A percentile compares a stretch with the other conserved stretches of the same genome.
phyloP scores from a whole-genome alignment of 2,113 vertebrate genomes.

The Mus musculus region DNA sequence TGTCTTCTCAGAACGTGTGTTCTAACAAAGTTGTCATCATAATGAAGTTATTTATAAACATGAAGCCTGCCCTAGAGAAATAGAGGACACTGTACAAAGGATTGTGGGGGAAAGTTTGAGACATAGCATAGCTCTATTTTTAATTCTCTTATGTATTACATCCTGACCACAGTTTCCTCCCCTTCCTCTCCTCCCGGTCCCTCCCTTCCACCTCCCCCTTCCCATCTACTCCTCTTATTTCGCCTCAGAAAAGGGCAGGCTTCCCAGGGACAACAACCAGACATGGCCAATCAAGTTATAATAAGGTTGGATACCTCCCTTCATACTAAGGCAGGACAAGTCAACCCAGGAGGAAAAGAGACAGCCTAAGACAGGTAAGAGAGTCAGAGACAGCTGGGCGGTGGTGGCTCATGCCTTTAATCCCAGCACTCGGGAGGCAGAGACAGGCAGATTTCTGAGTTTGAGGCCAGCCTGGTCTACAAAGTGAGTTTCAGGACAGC shows the following conservation, averaged over 20 bases:
- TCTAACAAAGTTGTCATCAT: slow-evolving; percentile 20
- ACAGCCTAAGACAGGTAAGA: not conserved
- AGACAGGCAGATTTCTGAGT: no score
- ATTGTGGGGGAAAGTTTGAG: slow-evolving; percentile 24
- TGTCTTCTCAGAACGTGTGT: not conserved
- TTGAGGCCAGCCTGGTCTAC: no score
- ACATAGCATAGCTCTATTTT: not conserved
- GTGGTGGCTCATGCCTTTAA: no score
- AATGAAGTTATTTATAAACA: slow-evolving; percentile 23
- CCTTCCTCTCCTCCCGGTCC: not conserved
- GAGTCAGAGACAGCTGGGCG: not conserved
- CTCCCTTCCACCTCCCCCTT: no score
- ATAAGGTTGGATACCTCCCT: not conserved
- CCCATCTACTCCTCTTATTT: not conserved
- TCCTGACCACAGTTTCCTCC: not conserved
- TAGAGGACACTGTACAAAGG: not conserved
- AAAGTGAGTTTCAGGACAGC: no score
- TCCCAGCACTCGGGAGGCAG: no score
- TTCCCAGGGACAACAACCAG: not conserved
- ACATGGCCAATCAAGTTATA: not conserved
- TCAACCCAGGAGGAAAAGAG: not conserved
- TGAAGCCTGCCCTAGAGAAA: not conserved
- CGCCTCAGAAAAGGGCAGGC: not conserved
- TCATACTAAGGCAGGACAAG: not conserved
- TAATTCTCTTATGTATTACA: not conserved